Base-by-base conservation (phyloP, 2,888 invertebrate species). In the Acanthopleura granulata region DNA sequence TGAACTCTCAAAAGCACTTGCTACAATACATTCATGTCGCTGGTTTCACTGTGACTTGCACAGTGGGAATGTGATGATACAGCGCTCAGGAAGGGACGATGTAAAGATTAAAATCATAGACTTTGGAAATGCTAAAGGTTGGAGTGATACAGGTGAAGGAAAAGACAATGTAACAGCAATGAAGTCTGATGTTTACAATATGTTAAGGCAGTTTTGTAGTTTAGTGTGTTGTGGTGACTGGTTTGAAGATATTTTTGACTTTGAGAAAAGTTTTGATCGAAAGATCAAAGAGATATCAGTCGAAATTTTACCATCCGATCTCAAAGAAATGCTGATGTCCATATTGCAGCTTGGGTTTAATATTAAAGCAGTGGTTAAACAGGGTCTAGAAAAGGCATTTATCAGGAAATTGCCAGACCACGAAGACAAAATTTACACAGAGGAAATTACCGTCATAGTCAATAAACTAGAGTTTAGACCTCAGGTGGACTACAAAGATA, bases 21-120 rank as follows among this genome's bases (percentile, higher is more conserved):
- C 3, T 4, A 18, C 18, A 18, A 18, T 57, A 22, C 57, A 57
- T 22, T 1, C 6, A 22, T 57, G 18, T 12, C 6, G 57, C 57
- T 57, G 57, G 57, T 57, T 57, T 12, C 57, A 57, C 57, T n/a
- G 57, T 18, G 57, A 57, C 57, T 57, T 57, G 57, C 57, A 57
- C 12, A 22, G 57, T n/a, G 57, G 57, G 6, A 57, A 57, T 57
- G 57, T 57, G 18, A 4, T 57, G 18, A 18, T 57, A 6, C 57
- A 57, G 57, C 3, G 22, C 1, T 3, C 22, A 57, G 6, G 12
- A 1, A 22, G 22, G 1, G 12, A 22, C 6, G 57, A 57, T 18
- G 57, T 57, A 4, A 57, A 57, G 12, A 1, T 57, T 22, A 57
- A 22, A 57, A 12, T 57, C 22, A n/a, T 57, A 22, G 57, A 57